A percentile compares a stretch with the other conserved stretches of the same genome.
phyloP scores from a whole-genome alignment of 2,113 vertebrate species.

The Neotragus moschatus region DNA sequence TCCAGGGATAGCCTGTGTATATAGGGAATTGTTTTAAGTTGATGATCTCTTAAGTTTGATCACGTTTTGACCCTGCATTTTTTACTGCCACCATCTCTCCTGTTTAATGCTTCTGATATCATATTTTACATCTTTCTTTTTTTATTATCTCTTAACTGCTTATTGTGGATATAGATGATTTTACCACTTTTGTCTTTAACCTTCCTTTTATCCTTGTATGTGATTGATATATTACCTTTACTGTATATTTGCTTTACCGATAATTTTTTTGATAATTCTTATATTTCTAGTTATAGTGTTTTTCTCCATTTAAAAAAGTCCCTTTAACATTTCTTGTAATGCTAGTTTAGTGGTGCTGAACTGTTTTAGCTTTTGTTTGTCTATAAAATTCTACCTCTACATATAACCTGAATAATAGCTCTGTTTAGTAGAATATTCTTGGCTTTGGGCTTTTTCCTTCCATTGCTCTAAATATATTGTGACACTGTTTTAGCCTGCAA shows the following conservation, averaged over 20 bases:
- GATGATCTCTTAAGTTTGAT: neutral
- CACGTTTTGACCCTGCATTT: neutral
- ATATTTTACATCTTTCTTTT: neutral
- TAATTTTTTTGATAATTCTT: neutral
- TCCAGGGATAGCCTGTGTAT: neutral
- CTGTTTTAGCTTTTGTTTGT: neutral
- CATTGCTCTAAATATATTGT: neutral
- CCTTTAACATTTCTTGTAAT: neutral
- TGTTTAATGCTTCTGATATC: neutral
- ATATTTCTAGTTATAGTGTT: neutral
- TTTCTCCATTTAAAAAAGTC: neutral
- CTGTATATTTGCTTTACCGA: neutral
- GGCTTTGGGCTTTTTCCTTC: neutral
- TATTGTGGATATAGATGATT: neutral
- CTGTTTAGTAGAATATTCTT: neutral
- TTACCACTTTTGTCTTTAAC: neutral
- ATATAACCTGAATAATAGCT: neutral
- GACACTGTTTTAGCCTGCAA: neutral
- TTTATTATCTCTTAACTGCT: neutral
- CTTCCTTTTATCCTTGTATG: neutral
- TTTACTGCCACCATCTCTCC: neutral
- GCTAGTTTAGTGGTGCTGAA: neutral
- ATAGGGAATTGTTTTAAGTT: neutral
- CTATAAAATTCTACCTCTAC: neutral
- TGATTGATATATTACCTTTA: neutral